Percentiles rank a stretch among this genome's conserved stretches.
phyloP scores from a whole-genome alignment of 2,888 invertebrate genomes.

The Auanema freiburgensis region DNA sequence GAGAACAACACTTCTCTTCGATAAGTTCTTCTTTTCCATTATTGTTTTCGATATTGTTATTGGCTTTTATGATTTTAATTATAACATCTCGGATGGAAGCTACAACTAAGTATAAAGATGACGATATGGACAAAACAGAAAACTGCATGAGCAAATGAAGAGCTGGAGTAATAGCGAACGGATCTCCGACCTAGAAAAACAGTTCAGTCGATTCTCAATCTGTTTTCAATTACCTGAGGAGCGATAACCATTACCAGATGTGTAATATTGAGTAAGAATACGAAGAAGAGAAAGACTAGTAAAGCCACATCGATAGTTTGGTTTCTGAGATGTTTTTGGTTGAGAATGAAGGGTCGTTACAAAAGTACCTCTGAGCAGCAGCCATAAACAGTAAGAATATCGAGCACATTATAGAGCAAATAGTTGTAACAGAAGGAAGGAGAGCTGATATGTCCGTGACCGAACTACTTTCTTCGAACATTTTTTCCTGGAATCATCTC shows the following conservation, averaged over 20 bases:
- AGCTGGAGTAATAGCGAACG: conserved; percentile 38
- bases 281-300: conserved; percentile 47
- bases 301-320: conserved; percentile 52
- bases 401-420: conserved; percentile 40
- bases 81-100: conserved; percentile 14
- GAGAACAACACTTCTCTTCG: conserved; percentile 15
- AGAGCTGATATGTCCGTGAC: conserved; percentile 38
- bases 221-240: conserved; percentile 32
- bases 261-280: conserved; percentile 47
- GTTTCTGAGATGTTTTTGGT: conserved; percentile 30
- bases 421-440: conserved; percentile 51
- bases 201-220: neutral
- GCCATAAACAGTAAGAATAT: conserved; percentile 54
- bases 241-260: conserved; percentile 47
- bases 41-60: neutral
- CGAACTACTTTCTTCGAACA: conserved; percentile 23
- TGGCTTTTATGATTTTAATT: neutral
- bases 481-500: neutral
- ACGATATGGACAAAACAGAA: conserved; percentile 37
- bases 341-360: neutral
- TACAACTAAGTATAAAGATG: conserved; percentile 25
- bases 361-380: conserved; percentile 49
- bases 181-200: conserved; percentile 38
- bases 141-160: conserved; percentile 46
- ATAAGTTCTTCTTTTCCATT: conserved; percentile 8